A percentile compares a stretch with the other conserved stretches of the same genome.
Evolutionary conservation across 2,113 vertebrate genomes (phyloP).

Genomic region (Seriola rivoliana): DNA sequence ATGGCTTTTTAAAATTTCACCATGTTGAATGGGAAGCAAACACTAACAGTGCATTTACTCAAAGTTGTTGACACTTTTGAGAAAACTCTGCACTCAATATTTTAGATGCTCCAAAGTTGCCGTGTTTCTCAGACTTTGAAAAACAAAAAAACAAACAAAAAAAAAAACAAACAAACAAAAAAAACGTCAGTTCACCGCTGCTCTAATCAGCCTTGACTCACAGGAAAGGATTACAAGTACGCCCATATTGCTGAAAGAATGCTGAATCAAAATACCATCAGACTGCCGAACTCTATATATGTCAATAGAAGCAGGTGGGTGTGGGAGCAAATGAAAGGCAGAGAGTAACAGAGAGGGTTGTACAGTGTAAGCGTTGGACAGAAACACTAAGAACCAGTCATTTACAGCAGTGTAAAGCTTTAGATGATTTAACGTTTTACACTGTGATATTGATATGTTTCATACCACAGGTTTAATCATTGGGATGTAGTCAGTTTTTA

Average conservation of each 20-base stretch:
- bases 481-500: neutral
- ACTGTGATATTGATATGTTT: neutral
- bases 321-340: neutral
- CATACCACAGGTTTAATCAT: neutral
- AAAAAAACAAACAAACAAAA: neutral
- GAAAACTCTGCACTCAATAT: neutral
- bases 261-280: conserved; percentile 9
- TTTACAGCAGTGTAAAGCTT: neutral
- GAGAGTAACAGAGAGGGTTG: neutral
- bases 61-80: neutral
- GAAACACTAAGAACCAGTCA: neutral
- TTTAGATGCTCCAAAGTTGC: neutral
- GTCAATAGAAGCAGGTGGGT: conserved; percentile 1
- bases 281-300: conserved; percentile 8
- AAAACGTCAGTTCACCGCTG: neutral
- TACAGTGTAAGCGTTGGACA: neutral
- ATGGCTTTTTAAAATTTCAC: no score
- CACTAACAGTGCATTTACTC: neutral
- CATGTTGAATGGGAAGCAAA: no score
- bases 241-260: conserved; percentile 11
- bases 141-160: neutral
- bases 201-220: conserved; percentile 28
- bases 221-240: conserved; percentile 9
- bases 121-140: neutral
- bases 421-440: neutral